These are phyloP conservation scores for Scaeva pyrastri DNA, from an alignment of 2,888 invertebrate species.

Conservation along the genomic window DNA sequence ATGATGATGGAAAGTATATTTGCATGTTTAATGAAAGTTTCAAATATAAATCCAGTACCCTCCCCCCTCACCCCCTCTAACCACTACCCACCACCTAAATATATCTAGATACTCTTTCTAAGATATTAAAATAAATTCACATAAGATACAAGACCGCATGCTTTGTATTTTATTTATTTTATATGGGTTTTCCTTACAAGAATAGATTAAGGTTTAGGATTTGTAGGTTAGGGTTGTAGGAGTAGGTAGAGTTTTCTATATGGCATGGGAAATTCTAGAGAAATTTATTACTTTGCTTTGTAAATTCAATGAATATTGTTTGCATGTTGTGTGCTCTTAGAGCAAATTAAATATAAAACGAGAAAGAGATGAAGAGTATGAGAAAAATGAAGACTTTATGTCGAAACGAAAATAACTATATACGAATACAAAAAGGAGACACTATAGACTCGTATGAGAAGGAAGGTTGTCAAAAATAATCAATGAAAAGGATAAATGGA, in stretches of 20 bases:
- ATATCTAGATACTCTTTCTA: not conserved
- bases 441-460: not conserved
- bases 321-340: constrained; percentile 12
- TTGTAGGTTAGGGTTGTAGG: too few species aligned
- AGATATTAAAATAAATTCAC: constrained; percentile 18
- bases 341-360: constrained; percentile 11
- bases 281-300: constrained; percentile 42
- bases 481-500: constrained; percentile 44
- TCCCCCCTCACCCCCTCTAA: not conserved
- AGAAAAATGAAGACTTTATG: not conserved
- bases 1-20: constrained; percentile 41
- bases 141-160: constrained; percentile 6
- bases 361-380: not conserved
- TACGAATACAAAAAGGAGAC: not conserved
- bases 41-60: constrained; percentile 42
- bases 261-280: not conserved
- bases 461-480: constrained; percentile 37
- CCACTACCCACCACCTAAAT: too few species aligned
- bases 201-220: too few species aligned
- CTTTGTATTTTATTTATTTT: constrained; percentile 16
- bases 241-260: too few species aligned
- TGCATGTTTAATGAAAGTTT: constrained; percentile 60
- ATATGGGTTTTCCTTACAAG: not conserved
- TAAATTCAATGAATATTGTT: constrained; percentile 29
- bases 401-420: not conserved